Evolutionary conservation across 2,113 vertebrate genomes (phyloP), one percentile per base, ranked within the genome.

Genomic region (Hypomesus transpacificus): DNA sequence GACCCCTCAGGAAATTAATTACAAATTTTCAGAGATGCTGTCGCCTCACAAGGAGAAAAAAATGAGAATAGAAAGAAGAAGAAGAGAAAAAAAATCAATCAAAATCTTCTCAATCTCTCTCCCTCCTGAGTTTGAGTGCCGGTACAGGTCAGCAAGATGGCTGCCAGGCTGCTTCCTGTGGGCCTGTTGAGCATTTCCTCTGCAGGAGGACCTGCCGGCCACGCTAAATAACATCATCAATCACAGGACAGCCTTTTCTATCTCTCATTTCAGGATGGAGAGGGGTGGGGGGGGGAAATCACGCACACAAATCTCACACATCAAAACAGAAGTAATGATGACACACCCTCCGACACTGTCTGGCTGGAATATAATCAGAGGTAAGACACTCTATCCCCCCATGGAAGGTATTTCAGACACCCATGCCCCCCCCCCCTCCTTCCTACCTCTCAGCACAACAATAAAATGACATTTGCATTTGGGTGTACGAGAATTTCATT

Each of bases 191-290:
- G 88, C 79, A 79, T 92, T 95, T 90, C 93, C 93, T 91, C 91
- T 88, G 93, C 91, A 81, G 87, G 92, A 93, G 93, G 92, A 80
- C 79, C 92, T 89, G 86, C 65, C 73, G 74, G 86, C 90, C 92
- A 91, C 87, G 88, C 92, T 94, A 94, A 92, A 93, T 95, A 94
- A 93, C 75, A 90, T 94, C 94, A 96, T 95, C 93, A 95, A 96
- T 97, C 93, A 95, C 82, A 81, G 89, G 85, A 83, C 86, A 34
- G 80, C 88, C 93, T 87, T 56, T 92, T 90, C 89, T 87, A 90
- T 22, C 89, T 70, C 94, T 91, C 91, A 81, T 91, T n/a, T 71
- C 84, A 89, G 91, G 91, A 90, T 92, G 93, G 93, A 91, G 92
- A 84, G 18, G 22, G 22, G 22, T n/a, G 20, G 75, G 82, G 67